Evolutionary conservation across 2,888 invertebrate species (phyloP), one percentile per base, ranked within the genome.

Genomic region (Campoplex capitator): DNA sequence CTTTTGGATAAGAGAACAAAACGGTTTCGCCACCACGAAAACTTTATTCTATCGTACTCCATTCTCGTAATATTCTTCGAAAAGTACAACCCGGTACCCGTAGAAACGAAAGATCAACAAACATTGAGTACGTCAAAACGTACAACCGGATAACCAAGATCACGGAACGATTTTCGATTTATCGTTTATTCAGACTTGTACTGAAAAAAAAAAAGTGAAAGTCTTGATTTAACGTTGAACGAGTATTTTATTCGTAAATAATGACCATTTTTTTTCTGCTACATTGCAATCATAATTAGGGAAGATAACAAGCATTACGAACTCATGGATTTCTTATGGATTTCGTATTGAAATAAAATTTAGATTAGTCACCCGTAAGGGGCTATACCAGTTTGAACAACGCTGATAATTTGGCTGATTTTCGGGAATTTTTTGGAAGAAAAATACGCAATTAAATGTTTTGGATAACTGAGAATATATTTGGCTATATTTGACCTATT

Each of bases 21-120:
- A 71, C 28, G 62, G 62, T 62, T 62, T 62, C 16, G 71, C 51
- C 32, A 51, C 71, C 9, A 23, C 71, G 71, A 32, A 71, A 71
- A 71, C 48, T 71, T 71, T 51, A 51, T 23, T 9, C 48, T 28
- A 13, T 51, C 42, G 7, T 51, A 32, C 32, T 3, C 4, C 6
- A 8, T n/a, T 8, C 71, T 71, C 28, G 32, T 28, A 4, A 62
- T 32, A 62, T 62, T 32, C 32, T 32, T 62, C 32, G 32, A 6
- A 32, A 62, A 62, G 38, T 38, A 4, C 23, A 28, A 58, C 67
- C 16, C n/a, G n/a, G 38, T 7, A 18, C 1, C n/a, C 38, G 67
- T 67, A 3, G 38, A 11, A 67, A 42, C n/a, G 6, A 67, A 67
- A n/a, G 67, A 67, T 42, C 42, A n/a, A 67, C 67, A 62, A 62